phyloP scores from a whole-genome alignment of 2,797 vertebrate genomes.

The Cyprinodon diabolis region DNA sequence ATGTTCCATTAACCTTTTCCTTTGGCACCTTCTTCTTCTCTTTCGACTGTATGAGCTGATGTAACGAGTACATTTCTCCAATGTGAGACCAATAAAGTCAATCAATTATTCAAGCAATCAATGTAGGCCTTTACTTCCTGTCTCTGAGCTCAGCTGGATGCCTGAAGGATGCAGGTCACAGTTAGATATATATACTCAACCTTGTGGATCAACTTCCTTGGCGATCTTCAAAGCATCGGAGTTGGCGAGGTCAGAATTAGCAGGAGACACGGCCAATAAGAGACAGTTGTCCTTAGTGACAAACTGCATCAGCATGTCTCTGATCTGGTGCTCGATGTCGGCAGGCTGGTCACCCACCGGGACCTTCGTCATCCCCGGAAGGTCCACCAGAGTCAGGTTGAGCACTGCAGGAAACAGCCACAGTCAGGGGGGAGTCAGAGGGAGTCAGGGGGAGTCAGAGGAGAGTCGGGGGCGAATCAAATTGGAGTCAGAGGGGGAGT shows the following conservation, averaged over 20 bases:
- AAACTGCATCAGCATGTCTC: constrained; percentile 95
- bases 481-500: too few species aligned
- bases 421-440: too few species aligned
- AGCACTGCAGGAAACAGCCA: constrained; percentile 80
- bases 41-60: too few species aligned
- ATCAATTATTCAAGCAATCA: too few species aligned
- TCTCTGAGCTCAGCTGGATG: not conserved
- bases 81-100: too few species aligned
- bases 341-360: constrained; percentile 92
- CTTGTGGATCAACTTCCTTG: constrained; percentile 96
- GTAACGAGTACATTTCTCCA: too few species aligned
- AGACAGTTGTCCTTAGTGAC: constrained; percentile 97
- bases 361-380: constrained; percentile 96
- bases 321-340: constrained; percentile 94
- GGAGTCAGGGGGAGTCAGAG: too few species aligned
- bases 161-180: not conserved
- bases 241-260: constrained; percentile 95
- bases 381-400: constrained; percentile 93
- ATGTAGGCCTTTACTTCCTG: too few species aligned
- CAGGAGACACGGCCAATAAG: constrained; percentile 91
- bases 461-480: too few species aligned
- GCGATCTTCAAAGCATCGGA: constrained; percentile 95
- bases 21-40: too few species aligned
- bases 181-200: constrained; percentile 59
- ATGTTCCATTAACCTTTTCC: too few species aligned